Conservation (phyloP, 2,113 vertebrate genomes). For the Phaethornis superciliosus region DNA sequence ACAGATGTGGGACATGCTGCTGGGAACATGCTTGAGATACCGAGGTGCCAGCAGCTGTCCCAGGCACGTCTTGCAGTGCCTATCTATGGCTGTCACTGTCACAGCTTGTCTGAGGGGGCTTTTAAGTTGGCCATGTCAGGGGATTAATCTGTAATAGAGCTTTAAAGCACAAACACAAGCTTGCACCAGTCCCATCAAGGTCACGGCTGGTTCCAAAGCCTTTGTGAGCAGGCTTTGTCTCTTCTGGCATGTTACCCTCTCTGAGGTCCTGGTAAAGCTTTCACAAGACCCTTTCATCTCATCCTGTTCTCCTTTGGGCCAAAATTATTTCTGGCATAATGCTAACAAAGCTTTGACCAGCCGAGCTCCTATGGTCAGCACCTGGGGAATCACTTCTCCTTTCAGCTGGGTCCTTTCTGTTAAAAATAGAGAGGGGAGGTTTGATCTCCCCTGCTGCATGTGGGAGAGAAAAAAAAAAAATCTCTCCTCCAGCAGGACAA, state of each 20-base stretch:
- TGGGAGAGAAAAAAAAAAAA: neutral
- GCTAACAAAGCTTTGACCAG: neutral
- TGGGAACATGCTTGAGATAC: neutral
- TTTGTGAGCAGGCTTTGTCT: neutral
- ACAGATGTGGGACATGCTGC: neutral
- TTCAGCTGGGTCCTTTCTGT: neutral
- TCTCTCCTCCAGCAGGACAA: neutral
- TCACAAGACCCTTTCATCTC: neutral
- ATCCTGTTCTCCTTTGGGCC: neutral
- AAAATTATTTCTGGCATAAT: neutral
- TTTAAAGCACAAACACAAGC: neutral
- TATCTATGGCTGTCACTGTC: rapidly evolving
- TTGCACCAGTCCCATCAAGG: neutral
- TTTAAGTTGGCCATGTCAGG: rapidly evolving
- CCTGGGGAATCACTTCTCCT: neutral
- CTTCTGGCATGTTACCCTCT: neutral
- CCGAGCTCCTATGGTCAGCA: rapidly evolving
- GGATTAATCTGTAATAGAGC: neutral
- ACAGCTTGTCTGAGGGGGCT: neutral
- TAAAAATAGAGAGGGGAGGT: rapidly evolving
- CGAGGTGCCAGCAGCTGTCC: neutral
- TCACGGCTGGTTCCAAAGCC: rapidly evolving
- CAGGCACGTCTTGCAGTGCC: rapidly evolving
- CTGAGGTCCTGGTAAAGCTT: neutral
- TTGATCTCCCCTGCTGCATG: neutral